A percentile compares a stretch with the other conserved stretches of the same genome.
Evolutionary conservation across 92 coral and sea anemone genomes (phyloP).

Genomic region (Palythoa heliodiscus): DNA sequence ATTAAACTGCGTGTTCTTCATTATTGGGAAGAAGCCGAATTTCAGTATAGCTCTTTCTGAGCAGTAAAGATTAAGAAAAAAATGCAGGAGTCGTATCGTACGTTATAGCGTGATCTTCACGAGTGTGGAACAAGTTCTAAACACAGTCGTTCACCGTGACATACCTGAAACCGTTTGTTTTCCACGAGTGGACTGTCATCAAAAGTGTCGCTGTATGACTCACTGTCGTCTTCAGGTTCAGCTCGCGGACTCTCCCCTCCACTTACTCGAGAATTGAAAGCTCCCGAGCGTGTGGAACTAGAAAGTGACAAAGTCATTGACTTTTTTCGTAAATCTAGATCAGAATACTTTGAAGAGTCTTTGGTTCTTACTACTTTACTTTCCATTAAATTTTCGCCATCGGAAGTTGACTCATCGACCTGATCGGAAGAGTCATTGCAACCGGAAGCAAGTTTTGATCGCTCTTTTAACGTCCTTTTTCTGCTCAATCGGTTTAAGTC

Average conservation of each 20-base stretch:
- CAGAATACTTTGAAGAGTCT: conserved; percentile 68
- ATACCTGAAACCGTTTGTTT: conserved; percentile 76
- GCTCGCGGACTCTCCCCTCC: conserved; percentile 80
- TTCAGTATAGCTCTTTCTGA: too few relatives aligned
- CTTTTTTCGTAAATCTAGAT: conserved; percentile 79
- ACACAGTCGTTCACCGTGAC: neutral
- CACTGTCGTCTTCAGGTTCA: conserved; percentile 87
- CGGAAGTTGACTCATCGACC: conserved; percentile 67
- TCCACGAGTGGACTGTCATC: conserved; percentile 90
- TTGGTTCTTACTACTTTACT: conserved; percentile 51
- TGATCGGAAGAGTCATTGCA: conserved; percentile 58
- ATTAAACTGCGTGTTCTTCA: too few relatives aligned
- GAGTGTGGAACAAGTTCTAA: neutral
- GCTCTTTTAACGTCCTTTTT: conserved; percentile 37
- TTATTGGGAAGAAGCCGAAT: too few relatives aligned
- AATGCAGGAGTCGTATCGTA: too few relatives aligned
- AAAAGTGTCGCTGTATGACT: conserved; percentile 80
- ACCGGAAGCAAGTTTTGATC: conserved; percentile 5
- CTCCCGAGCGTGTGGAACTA: conserved; percentile 67
- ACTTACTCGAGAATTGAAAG: conserved; percentile 35
- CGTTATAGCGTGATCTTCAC: too few relatives aligned
- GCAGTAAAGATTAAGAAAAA: too few relatives aligned
- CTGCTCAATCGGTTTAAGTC: conserved; percentile 15
- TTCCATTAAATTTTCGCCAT: conserved; percentile 56
- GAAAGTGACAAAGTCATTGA: conserved; percentile 75